These are phyloP conservation scores for Orussus abietinus DNA, from an alignment of 1,140 invertebrate genomes.

Conservation along the genomic window DNA sequence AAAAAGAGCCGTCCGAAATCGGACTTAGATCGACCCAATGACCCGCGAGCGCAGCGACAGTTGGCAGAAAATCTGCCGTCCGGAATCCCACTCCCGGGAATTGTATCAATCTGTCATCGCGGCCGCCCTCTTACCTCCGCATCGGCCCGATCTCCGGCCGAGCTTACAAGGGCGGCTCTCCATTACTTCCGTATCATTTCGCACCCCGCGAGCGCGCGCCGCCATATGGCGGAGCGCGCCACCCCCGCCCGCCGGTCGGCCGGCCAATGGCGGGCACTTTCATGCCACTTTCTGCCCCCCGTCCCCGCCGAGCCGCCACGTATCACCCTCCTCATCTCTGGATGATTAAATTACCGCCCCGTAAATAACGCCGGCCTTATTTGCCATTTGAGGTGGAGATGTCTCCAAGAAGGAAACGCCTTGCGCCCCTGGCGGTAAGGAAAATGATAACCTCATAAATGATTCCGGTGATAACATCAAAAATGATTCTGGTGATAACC, in stretches of 20 bases:
- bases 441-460: no score
- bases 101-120: constrained; percentile 54
- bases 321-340: constrained; percentile 46
- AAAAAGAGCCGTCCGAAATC: background rate
- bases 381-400: no score
- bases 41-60: constrained; percentile 38
- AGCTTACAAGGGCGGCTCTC: constrained; percentile 43
- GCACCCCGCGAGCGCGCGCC: constrained; percentile 37
- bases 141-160: constrained; percentile 49
- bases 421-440: no score
- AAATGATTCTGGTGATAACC: no score
- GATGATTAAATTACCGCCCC: constrained; percentile 52
- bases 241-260: constrained; percentile 15
- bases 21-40: constrained; percentile 38
- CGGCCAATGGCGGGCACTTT: constrained; percentile 40
- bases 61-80: constrained; percentile 52
- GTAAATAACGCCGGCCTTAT: constrained; percentile 46
- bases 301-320: constrained; percentile 21
- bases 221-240: constrained; percentile 46
- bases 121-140: constrained; percentile 18
- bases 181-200: constrained; percentile 56
- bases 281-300: constrained; percentile 42
- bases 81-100: constrained; percentile 42
- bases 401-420: no score
- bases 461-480: no score